Percentiles rank a stretch among this genome's conserved stretches.
phyloP scores from a whole-genome alignment of 2,888 invertebrate genomes.

The Drosophila hamatofila region DNA sequence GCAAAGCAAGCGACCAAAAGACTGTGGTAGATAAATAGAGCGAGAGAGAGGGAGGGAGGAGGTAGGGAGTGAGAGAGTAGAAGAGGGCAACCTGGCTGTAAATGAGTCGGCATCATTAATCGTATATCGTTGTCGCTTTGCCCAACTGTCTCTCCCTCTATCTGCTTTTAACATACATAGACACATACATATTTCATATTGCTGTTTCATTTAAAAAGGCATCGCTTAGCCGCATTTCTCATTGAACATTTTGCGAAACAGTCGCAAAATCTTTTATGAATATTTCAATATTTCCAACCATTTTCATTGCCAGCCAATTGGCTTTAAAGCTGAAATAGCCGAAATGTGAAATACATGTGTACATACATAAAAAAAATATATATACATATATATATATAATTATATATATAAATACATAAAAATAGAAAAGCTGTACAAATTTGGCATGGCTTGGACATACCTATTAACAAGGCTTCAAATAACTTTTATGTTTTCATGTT shows the following conservation, averaged over 20 bases:
- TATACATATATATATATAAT: not conserved
- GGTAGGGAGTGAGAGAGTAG: not conserved
- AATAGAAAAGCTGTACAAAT: not conserved
- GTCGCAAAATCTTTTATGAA: constrained; percentile 11
- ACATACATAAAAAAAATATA: not conserved
- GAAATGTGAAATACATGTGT: constrained; percentile 9
- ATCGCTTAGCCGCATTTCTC: not conserved
- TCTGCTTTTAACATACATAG: not conserved
- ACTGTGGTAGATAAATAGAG: not conserved
- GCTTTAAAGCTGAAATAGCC: constrained; percentile 26
- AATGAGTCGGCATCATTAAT: constrained; percentile 52
- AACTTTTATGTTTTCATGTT: constrained; percentile 10
- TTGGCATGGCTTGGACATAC: constrained; percentile 16
- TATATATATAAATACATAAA: not conserved
- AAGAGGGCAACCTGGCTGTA: constrained; percentile 32
- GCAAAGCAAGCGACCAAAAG: constrained; percentile 14
- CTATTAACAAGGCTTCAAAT: constrained; percentile 15
- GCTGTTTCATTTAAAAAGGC: constrained; percentile 2
- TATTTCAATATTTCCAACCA: constrained; percentile 21
- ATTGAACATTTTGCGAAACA: constrained; percentile 14
- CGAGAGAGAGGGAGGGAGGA: not conserved
- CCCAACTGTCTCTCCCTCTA: constrained; percentile 1
- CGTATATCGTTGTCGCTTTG: constrained; percentile 30
- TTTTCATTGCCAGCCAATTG: constrained; percentile 50
- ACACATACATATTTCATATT: not conserved